Evolutionary conservation across 2,113 vertebrate species (phyloP).

Genomic region (Talpa occidentalis): DNA sequence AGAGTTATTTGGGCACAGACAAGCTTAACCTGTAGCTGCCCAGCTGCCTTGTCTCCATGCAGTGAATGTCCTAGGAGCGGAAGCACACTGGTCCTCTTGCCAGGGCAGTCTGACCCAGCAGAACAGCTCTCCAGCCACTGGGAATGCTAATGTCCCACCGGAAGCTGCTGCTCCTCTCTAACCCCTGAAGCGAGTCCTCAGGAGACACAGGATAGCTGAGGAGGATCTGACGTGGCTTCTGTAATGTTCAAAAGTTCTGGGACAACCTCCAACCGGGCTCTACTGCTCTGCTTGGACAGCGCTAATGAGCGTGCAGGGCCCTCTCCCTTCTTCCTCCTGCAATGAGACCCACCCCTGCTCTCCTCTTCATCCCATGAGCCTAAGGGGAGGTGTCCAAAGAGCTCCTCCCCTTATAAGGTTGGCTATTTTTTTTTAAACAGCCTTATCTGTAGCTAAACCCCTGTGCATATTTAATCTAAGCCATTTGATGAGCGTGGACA

Average conservation of each 20-base stretch:
- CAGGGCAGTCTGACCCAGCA: neutral
- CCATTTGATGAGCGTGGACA: neutral
- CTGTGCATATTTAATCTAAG: neutral
- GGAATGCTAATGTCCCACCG: neutral
- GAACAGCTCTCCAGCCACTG: neutral
- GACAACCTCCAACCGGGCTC: neutral
- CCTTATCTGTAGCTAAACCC: neutral
- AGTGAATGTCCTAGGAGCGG: neutral
- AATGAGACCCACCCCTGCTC: accelerated
- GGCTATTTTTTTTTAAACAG: neutral
- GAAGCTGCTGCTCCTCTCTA: neutral
- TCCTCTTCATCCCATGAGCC: accelerated
- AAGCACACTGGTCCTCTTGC: neutral
- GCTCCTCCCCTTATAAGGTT: no score
- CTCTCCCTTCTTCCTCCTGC: neutral
- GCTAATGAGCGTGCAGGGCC: neutral
- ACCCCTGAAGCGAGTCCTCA: no score
- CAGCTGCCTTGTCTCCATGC: neutral
- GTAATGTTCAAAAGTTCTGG: neutral
- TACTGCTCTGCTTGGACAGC: neutral
- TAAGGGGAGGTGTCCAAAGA: neutral
- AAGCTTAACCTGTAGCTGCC: neutral
- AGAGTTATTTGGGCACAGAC: neutral
- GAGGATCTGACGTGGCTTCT: neutral
- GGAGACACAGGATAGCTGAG: neutral